These are phyloP conservation scores for Pedetes capensis DNA, from an alignment of 2,113 vertebrate genomes.

Conservation along the genomic window DNA sequence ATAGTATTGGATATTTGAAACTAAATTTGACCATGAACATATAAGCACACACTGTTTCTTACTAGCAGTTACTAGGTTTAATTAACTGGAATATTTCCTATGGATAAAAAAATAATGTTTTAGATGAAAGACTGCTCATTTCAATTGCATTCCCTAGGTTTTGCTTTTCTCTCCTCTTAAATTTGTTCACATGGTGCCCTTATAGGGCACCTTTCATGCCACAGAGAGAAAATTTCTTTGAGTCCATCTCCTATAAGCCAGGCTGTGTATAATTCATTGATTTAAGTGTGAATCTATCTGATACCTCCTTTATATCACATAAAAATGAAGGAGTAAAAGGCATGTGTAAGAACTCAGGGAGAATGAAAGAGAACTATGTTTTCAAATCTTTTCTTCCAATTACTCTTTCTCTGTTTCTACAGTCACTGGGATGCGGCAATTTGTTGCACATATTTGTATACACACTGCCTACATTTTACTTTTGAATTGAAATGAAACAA, in stretches of 20 bases:
- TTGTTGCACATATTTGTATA: accelerated
- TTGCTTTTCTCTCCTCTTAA: background rate
- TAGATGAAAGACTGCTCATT: background rate
- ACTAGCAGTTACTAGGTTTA: background rate
- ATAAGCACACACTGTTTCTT: background rate
- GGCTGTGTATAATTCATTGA: background rate
- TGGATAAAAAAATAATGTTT: background rate
- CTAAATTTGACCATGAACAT: background rate
- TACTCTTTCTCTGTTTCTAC: background rate
- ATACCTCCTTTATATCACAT: accelerated
- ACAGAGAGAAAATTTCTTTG: background rate
- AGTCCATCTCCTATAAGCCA: background rate
- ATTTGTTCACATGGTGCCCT: background rate
- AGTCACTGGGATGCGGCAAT: background rate
- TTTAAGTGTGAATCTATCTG: background rate
- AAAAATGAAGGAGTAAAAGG: background rate
- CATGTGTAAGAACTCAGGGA: background rate
- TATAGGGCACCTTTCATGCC: background rate
- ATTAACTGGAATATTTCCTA: background rate
- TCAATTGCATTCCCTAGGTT: background rate
- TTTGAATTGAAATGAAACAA: background rate
- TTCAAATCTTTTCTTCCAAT: background rate
- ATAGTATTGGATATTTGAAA: background rate
- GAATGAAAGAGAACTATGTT: background rate
- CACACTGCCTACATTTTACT: background rate